phyloP scores from a whole-genome alignment of 2,888 invertebrate genomes.

The Lithodes maja region DNA sequence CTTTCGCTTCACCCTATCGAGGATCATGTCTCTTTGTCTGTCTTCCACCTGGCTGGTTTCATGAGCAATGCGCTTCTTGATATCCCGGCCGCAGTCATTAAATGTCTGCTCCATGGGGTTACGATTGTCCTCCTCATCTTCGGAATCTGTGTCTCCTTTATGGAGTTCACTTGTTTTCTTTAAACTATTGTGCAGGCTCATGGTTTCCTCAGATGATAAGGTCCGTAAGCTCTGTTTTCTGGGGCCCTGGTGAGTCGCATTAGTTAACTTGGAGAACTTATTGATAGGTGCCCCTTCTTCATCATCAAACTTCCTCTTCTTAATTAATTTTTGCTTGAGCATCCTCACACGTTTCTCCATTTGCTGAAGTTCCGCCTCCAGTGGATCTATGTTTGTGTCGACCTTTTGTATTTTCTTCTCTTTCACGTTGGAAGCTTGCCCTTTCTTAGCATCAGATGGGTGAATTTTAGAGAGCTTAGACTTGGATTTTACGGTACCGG shows the following conservation, averaged over 20 bases:
- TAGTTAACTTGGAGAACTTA: conserved; percentile 54
- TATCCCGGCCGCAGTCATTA: conserved; percentile 81
- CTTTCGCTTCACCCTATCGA: conserved; percentile 30
- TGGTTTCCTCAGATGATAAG: conserved; percentile 47
- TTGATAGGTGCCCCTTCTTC: not conserved
- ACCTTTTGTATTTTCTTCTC: not conserved
- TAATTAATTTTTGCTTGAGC: conserved; percentile 48
- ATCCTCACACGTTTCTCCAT: conserved; percentile 67
- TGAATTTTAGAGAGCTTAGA: conserved; percentile 27
- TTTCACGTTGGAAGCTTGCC: not conserved
- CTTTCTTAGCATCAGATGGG: not conserved
- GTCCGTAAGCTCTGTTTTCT: conserved; percentile 28
- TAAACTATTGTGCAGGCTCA: conserved; percentile 25
- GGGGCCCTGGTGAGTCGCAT: conserved; percentile 4
- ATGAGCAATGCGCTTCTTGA: conserved; percentile 79
- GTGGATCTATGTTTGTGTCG: conserved; percentile 47
- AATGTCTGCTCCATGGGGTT: conserved; percentile 83
- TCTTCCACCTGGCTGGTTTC: conserved; percentile 15
- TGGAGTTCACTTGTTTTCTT: conserved; percentile 56
- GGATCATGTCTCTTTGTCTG: conserved; percentile 2
- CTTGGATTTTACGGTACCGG: conserved; percentile 26
- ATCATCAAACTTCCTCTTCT: conserved; percentile 59
- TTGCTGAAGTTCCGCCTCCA: conserved; percentile 61
- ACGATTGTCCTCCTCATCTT: conserved; percentile 86
- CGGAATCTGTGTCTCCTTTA: conserved; percentile 79